Conservation (phyloP, 2,888 invertebrate species). For the Pandemis cinnamomeana region DNA sequence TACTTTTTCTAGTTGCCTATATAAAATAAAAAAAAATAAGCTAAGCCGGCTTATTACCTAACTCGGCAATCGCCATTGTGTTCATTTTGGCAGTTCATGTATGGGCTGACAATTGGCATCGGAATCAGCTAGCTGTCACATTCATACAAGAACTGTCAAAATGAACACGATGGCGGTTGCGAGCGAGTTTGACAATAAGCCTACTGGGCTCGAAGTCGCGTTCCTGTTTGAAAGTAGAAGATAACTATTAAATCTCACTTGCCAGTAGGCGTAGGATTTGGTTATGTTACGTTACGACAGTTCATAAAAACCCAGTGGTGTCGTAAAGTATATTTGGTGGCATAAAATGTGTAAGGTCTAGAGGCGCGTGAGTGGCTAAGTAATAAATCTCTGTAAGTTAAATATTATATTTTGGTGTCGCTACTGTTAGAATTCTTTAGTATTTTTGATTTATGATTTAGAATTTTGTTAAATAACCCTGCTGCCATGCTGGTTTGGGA, state of each 20-base stretch:
- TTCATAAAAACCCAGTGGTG: constrained; percentile 12
- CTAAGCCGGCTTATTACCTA: no score
- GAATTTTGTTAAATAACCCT: not conserved
- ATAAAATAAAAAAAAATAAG: no score
- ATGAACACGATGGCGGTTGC: no score
- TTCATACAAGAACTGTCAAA: no score
- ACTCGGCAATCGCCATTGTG: no score
- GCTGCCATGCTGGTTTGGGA: no score
- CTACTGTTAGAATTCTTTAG: constrained; percentile 34
- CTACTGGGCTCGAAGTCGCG: no score
- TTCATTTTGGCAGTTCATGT: no score
- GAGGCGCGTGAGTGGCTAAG: constrained; percentile 21
- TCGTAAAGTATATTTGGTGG: constrained; percentile 22
- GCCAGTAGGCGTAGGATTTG: not conserved
- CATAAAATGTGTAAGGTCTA: constrained; percentile 5
- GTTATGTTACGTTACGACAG: constrained; percentile 17
- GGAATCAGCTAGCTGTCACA: no score
- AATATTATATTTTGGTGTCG: constrained; percentile 11
- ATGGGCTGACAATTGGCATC: no score
- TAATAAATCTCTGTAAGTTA: constrained; percentile 29
- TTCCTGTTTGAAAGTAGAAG: not conserved
- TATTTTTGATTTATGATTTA: constrained; percentile 24
- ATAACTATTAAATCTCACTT: not conserved
- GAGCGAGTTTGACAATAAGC: no score
- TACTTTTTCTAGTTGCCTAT: no score